Conservation (phyloP, 1,140 invertebrate genomes). For the Achatina immaculata region DNA sequence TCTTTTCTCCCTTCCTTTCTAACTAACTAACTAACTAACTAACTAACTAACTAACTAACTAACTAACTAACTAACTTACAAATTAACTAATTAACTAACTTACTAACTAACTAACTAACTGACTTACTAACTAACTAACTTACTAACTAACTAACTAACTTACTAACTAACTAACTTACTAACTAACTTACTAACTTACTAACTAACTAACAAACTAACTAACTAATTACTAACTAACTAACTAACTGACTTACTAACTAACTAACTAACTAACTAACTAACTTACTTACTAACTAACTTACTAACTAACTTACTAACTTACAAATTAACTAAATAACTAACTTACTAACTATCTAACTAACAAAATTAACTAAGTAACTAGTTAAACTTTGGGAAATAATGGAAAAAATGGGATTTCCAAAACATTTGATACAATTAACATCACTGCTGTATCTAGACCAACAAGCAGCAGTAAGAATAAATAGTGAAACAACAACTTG, state of each 20-base stretch:
- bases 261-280: too few species aligned
- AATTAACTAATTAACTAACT: conserved; percentile 30
- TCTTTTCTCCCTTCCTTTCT: neutral
- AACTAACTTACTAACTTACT: conserved; percentile 32
- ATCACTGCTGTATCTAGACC: too few species aligned
- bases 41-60: neutral
- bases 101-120: too few species aligned
- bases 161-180: neutral
- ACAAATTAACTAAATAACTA: neutral
- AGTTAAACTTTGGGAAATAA: too few species aligned
- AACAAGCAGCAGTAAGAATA: too few species aligned
- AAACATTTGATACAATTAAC: too few species aligned
- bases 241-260: too few species aligned
- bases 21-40: neutral
- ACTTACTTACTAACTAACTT: neutral
- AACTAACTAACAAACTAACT: conserved; percentile 30
- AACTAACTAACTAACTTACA: too few species aligned
- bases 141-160: neutral
- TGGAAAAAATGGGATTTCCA: too few species aligned
- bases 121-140: neutral
- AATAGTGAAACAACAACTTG: too few species aligned
- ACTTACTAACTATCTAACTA: neutral
- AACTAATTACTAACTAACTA: too few species aligned
- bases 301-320: neutral
- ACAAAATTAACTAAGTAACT: too few species aligned